Evolutionary conservation across 2,888 invertebrate species (phyloP), one percentile per base, ranked within the genome.

Genomic region (Cremastinae sp.): DNA sequence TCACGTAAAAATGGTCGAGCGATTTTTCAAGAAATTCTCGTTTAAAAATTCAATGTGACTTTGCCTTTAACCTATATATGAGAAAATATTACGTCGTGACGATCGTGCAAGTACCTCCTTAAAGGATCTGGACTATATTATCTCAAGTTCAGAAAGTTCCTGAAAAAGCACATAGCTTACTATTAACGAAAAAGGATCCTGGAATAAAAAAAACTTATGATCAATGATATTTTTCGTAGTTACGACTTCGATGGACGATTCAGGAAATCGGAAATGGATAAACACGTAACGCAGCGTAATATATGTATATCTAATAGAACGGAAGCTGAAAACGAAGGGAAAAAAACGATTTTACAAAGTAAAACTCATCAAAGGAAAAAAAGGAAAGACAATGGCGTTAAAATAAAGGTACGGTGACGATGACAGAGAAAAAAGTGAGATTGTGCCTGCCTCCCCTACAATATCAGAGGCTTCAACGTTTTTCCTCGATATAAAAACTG

Each of bases 201-300:
- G 14, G 7, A 43, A 73, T 14, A 35, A 20, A 68, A 47, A 61
- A 61, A 56, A 49, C 10, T 12, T 14, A 47, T 1, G n/a, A 4
- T 37, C 9, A 37, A 35, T 9, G 3, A 28, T 4, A 5, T 5
- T 59, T 10, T 22, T 18, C 7, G n/a, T 10, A 41, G 22, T n/a
- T 5, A 22, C 45, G 51, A 51, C 45, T 58, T 70, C 59, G 20
- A n/a, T 37, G 28, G 49, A 51, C 69, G 43, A 59, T 62, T 49
- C 41, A 22, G 28, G 22, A 64, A 56, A 39, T 51, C 4, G 20
- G 9, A 69, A 64, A 74, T 74, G 69, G 65, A 74, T 70, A 70
- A 74, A 45, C 74, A 70, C 59, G 64, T n/a, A n/a, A 56, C 62
- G 37, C 47, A 39, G 16, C 14, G 22, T 14, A 20, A 70, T 43